Base-by-base conservation (phyloP, 2,113 vertebrate genomes). In the Ophthalmolycus amberensis region DNA sequence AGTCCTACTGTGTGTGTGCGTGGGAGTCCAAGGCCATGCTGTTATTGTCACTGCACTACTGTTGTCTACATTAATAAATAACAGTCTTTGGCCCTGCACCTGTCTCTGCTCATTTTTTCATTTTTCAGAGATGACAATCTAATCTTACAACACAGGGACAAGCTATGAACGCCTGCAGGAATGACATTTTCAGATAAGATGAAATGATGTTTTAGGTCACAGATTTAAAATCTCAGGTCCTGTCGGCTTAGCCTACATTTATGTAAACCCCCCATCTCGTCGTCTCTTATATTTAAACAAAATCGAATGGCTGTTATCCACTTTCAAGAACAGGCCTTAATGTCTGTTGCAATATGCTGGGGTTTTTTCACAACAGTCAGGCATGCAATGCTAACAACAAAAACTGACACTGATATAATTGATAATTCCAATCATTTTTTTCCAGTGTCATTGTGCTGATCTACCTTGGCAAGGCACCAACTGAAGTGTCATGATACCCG, bases 171-270 rank as follows among this genome's bases (percentile, higher is more conserved):
- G 56, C 29, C 48, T 75, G 74, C 60, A 83, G 56, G 69, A 83
- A 82, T 88, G 62, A 65, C 56, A 86, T 86, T 89, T 80, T 75
- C 59, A 81, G 62, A 66, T 46, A 79, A 80, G 59, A 89, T 87
- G 72, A 81, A 34, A 76, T 78, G 20, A 89, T 84, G 79, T 86
- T 89, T 82, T 59, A 83, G 76, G 82, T 71, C 71, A 81, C 44
- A 82, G 70, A 88, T 89, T 82, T 86, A 64, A 86, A 89, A 87
- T 88, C 60, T 80, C 34, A 75, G 69, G 81, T 88, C 50, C 66
- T 85, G 42, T 75, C 73, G 68, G 79, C 65, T 90, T 83, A 90
- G 81, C 87, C 83, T 83, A 89, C 75, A 88, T 90, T 84, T 79
- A 18, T 27, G 84, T 86, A 80, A 84, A 85, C 63, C 75, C 64